Base-by-base conservation (phyloP, 2,113 vertebrate genomes). In the Paratilapia polleni region DNA sequence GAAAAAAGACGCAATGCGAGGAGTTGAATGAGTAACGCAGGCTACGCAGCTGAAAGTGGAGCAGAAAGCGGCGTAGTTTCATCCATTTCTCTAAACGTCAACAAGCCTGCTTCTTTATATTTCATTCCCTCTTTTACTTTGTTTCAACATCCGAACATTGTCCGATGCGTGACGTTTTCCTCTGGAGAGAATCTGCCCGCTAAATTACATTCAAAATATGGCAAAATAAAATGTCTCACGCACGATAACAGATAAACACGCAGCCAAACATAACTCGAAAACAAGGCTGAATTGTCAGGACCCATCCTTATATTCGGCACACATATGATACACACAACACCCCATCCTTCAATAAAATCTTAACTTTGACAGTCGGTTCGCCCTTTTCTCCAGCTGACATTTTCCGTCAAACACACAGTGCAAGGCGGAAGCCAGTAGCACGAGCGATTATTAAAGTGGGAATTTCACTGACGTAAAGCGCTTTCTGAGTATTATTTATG, bases 1-100 rank as follows among this genome's bases (percentile, higher is more conserved):
- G 43, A 34, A 80, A n/a, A 83, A 91, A 94, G 89, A 93, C 89
- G 89, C 93, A 92, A 80, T 89, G 88, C 86, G 86, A 92, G 87
- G 89, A 92, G 86, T 81, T 87, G 73, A 81, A 78, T 63, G 86
- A 84, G 66, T 83, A 62, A 75, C 80, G 57, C 52, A 15, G 70
- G 61, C 87, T 90, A 78, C 92, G 87, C 92, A 91, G 90, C 89
- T 89, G 20, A 78, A 91, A 87, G 84, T 93, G 82, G 77, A 84
- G 79, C 88, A 77, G 19, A 75, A 73, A 83, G 74, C 84, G 31
- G 34, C 56, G 19, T 58, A 81, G 26, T 77, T 68, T 15, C 62
- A 31, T 41, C 63, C 13, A 15, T 49, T 6, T 20, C 38, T 77
- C 24, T 22, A 17, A 36, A 60, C 76, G 38, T 62, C 76, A 59